phyloP scores from a whole-genome alignment of 2,888 invertebrate genomes.

The Xestoiulus laeticollis region DNA sequence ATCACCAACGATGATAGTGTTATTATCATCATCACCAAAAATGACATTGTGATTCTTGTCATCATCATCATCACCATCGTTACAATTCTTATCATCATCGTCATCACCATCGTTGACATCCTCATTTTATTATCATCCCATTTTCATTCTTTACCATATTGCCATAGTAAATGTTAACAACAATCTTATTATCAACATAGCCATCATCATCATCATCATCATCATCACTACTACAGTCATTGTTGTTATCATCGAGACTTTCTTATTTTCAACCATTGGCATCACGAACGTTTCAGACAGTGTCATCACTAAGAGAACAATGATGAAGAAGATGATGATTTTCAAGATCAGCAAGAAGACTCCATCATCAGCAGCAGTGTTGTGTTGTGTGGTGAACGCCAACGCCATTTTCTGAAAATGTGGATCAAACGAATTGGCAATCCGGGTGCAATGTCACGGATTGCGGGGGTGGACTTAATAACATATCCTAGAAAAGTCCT shows the following conservation, averaged over 20 bases:
- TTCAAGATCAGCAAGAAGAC: not conserved
- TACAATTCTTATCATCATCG: not conserved
- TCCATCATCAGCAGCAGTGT: not conserved
- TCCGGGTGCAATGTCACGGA: slow-evolving; percentile 24
- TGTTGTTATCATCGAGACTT: not conserved
- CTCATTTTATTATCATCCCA: not conserved
- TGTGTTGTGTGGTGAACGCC: not conserved
- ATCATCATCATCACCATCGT: not conserved
- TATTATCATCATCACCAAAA: not conserved
- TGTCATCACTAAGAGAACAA: too few species aligned
- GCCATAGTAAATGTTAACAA: too few species aligned
- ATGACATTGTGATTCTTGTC: not conserved
- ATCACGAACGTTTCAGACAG: not conserved
- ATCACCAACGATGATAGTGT: not conserved
- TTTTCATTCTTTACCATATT: too few species aligned
- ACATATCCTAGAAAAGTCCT: not conserved
- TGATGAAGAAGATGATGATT: too few species aligned
- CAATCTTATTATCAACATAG: too few species aligned
- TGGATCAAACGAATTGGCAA: not conserved
- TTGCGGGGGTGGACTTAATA: slow-evolving; percentile 27
- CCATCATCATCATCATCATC: not conserved
- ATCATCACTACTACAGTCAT: not conserved
- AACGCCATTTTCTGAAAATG: slow-evolving; percentile 13
- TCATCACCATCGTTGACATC: not conserved
- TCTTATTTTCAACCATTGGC: not conserved